Evolutionary conservation across 2,113 vertebrate species (phyloP).

Genomic region (Dromas ardeola): DNA sequence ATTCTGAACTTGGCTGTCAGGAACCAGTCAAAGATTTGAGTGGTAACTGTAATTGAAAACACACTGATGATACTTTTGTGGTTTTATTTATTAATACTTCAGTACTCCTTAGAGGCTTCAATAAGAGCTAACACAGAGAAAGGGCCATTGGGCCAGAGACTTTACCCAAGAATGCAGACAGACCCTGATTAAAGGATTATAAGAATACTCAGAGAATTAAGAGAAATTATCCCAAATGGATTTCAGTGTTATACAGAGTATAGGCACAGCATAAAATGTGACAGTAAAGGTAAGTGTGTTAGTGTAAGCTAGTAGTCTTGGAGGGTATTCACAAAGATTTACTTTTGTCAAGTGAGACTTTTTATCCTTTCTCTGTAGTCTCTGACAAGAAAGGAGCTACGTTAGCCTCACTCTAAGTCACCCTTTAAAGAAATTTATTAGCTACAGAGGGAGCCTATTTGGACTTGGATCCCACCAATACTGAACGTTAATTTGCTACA

Average conservation of each 20-base stretch:
- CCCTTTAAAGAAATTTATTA: neutral
- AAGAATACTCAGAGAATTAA: neutral
- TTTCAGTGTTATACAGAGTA: neutral
- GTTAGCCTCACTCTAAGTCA: neutral
- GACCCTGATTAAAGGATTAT: neutral
- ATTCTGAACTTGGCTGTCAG: neutral
- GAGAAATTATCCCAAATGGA: neutral
- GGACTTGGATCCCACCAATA: neutral
- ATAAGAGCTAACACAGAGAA: neutral
- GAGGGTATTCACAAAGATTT: neutral
- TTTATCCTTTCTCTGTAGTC: neutral
- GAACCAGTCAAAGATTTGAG: neutral
- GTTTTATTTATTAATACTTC: neutral
- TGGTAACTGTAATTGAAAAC: neutral
- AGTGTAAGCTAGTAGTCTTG: neutral
- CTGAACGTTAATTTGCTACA: neutral
- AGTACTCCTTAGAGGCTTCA: neutral
- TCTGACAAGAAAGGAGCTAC: neutral
- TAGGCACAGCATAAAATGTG: neutral
- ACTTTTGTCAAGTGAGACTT: neutral
- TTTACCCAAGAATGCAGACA: neutral
- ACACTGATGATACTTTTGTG: neutral
- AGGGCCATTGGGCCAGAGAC: neutral
- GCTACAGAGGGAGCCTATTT: neutral
- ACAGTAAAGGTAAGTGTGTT: neutral